Evolutionary conservation across 2,113 vertebrate genomes (phyloP), one percentile per base, ranked within the genome.

Genomic region (Sapajus apella): DNA sequence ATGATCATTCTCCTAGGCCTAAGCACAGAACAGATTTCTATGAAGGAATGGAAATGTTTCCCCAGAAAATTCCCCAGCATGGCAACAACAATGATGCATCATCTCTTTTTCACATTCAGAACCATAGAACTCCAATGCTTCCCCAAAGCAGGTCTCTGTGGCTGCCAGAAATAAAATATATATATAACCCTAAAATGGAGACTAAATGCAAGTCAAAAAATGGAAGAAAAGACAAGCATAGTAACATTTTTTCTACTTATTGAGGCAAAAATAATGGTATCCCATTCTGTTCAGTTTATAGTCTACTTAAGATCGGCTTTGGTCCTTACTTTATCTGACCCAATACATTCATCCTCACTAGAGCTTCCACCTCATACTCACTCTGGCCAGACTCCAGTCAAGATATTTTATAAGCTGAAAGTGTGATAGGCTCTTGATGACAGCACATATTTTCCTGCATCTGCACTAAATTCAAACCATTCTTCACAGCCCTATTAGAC

Each of bases 401-500:
- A 90, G 97, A 98, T 97, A 96, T 97, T 97, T 97, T 75, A 92
- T 92, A 87, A 97, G 93, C 83, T 86, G 90, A 97, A 98, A 97
- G 92, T 95, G 64, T 98, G 91, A 97, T 94, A 94, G 95, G 94
- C 85, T 93, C 87, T 83, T 75, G 97, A 97, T 95, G 96, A 98
- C 97, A 93, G 98, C 97, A 98, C 97, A 98, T 98, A 98, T 98
- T 98, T 98, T 96, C 96, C 97, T 90, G 97, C 98, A 98, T 98
- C 98, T 98, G 98, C 94, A 97, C 96, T 98, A 98, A 98, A 99
- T 98, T 98, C 97, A 98, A 98, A 98, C 98, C 98, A 98, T 98
- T 98, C 98, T 98, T 98, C 95, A 52, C 94, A 98, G 94, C 56
- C 97, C 97, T 96, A 96, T 97, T 97, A 97, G 76, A 98, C 98